Evolutionary conservation across 1,140 invertebrate genomes (phyloP), one percentile per base, ranked within the genome.

Genomic region (Platyscapa corneri): DNA sequence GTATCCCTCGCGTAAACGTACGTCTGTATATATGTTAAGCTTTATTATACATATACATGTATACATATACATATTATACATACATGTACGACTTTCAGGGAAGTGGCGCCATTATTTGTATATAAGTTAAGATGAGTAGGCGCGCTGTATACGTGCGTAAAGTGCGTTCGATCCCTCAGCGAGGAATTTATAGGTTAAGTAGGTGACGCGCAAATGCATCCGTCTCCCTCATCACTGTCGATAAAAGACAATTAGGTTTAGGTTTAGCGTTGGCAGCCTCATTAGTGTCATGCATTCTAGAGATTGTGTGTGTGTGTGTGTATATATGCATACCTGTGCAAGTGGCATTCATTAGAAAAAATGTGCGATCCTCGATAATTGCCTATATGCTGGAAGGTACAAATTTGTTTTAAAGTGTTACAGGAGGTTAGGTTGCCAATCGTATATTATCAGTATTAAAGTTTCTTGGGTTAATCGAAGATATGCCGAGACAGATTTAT

Each of bases 11-110:
- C 56, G 32, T 34, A 56, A n/a, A 34, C 72, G 53, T 76, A 60
- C 74, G 64, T 39, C 64, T 84, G 83, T 84, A 84, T 78, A 84
- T 84, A 84, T 46, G 83, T 84, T 84, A 78, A 79, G 76, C 83
- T 84, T 84, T 76, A 83, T 39, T 84, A 84, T 84, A 79, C n/a
- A 84, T 83, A 83, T 12, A 46, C 12, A 46, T 46, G 6, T 46
- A 46, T 46, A 46, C 42, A 46, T 7, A 46, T 75, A 49, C 60
- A 70, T 84, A 78, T 64, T 76, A 83, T 76, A 76, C 49, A 65
- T 76, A 64, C 56, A 46, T 83, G 74, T 83, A 67, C n/a, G 74
- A 77, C 67, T 77, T 16, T 56, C 46, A 18, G 30, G 20, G 32
- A 39, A 56, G 34, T 27, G 72, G 34, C 56, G 82, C 23, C 23